These are phyloP conservation scores for Cheirogaleus major DNA, from an alignment of 2,797 vertebrate genomes.

Conservation along the genomic window DNA sequence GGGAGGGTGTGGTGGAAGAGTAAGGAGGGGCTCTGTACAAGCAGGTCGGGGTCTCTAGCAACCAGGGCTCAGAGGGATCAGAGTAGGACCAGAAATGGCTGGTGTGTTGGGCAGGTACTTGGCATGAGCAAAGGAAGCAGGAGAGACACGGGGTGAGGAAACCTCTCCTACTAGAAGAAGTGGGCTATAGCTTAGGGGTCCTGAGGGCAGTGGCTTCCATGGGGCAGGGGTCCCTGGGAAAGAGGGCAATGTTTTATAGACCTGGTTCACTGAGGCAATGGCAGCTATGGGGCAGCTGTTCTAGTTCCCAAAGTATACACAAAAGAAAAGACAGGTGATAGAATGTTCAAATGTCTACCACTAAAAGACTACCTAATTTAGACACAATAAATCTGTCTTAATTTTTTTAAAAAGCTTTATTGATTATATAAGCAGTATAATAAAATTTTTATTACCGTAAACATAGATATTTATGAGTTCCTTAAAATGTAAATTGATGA, in stretches of 20 bases:
- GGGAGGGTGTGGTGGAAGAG: no score
- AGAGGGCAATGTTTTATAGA: not conserved
- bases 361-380: not conserved
- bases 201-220: not conserved
- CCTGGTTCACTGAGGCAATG: not conserved
- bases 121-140: not conserved
- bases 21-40: not conserved
- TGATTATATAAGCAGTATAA: slow-evolving; percentile 14
- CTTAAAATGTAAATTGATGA: slow-evolving; percentile 62
- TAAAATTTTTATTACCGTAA: slow-evolving; percentile 51
- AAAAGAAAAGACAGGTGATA: not conserved
- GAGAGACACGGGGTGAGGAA: not conserved
- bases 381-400: slow-evolving; percentile 3
- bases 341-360: not conserved
- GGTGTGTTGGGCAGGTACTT: not conserved
- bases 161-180: not conserved
- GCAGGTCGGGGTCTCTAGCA: not conserved
- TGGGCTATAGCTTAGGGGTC: not conserved
- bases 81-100: not conserved
- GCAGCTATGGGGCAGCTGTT: not conserved
- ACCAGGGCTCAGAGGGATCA: not conserved
- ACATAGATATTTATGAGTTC: not conserved
- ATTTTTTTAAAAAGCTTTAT: not conserved
- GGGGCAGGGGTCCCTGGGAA: not conserved
- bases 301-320: not conserved